These are phyloP conservation scores for Ciona savignyi DNA, from an alignment of 23 tunicate species.

Conservation along the genomic window DNA sequence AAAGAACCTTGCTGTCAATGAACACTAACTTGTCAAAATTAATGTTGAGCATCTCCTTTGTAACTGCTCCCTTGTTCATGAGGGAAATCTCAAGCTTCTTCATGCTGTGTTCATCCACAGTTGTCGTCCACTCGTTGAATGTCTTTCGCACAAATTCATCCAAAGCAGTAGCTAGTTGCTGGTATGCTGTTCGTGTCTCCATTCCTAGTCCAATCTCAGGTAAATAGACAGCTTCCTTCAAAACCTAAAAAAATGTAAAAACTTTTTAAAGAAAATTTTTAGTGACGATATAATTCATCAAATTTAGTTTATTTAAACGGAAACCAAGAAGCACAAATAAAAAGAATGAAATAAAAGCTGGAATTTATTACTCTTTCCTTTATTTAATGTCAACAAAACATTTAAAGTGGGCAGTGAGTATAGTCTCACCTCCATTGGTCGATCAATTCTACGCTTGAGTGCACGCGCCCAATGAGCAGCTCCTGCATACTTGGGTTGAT, in stretches of 20 bases:
- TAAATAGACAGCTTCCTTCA: constrained; percentile 55
- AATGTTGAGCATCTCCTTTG: constrained; percentile 88
- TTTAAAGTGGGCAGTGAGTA: too few species aligned
- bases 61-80: constrained; percentile 91
- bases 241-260: constrained; percentile 21
- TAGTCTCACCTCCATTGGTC: constrained; percentile 98
- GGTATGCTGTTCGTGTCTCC: constrained; percentile 74
- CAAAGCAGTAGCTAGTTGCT: constrained; percentile 78
- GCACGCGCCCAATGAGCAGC: constrained; percentile 97
- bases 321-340: not conserved
- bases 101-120: constrained; percentile 79
- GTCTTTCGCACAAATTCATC: constrained; percentile 95
- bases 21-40: constrained; percentile 83
- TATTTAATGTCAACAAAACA: too few species aligned
- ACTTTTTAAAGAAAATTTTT: not conserved
- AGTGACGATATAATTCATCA: not conserved
- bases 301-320: not conserved
- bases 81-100: constrained; percentile 74
- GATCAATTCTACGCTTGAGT: constrained; percentile 91
- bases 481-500: constrained; percentile 91
- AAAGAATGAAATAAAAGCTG: too few species aligned
- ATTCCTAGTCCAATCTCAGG: constrained; percentile 88
- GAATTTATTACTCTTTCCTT: too few species aligned
- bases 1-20: too few species aligned
- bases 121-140: constrained; percentile 92